Evolutionary conservation across 2,113 vertebrate genomes (phyloP).

Genomic region (Dermatemys mawii): DNA sequence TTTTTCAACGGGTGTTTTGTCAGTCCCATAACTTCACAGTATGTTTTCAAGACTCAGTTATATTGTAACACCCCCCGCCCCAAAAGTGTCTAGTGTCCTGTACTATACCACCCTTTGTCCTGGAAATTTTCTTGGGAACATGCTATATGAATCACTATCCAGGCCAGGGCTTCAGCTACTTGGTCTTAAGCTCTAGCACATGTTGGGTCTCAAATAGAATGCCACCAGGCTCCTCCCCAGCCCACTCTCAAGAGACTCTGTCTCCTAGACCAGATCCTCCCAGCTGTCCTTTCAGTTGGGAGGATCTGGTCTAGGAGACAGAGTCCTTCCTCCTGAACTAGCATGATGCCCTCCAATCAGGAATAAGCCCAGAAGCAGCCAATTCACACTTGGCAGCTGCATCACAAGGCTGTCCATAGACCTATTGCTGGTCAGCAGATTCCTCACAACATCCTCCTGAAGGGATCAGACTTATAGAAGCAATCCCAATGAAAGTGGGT

Average conservation of each 20-base stretch:
- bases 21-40: not conserved
- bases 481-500: not conserved
- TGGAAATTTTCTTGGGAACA: not conserved
- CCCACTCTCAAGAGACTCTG: too few species aligned
- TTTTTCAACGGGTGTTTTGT: not conserved
- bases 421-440: not conserved
- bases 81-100: not conserved
- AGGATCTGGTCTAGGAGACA: too few species aligned
- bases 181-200: too few species aligned
- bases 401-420: not conserved
- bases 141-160: too few species aligned
- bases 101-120: not conserved
- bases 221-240: too few species aligned
- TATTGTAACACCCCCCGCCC: rapidly evolving
- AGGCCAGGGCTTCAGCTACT: too few species aligned
- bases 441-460: rapidly evolving
- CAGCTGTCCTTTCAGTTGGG: not conserved
- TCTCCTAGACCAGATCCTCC: not conserved
- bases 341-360: not conserved
- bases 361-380: not conserved
- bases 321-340: not conserved
- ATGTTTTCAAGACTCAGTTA: not conserved
- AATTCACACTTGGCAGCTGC: not conserved
- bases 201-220: too few species aligned
- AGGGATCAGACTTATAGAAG: not conserved